phyloP scores from a whole-genome alignment of 2,797 vertebrate species.

The Thalassophryne amazonica region DNA sequence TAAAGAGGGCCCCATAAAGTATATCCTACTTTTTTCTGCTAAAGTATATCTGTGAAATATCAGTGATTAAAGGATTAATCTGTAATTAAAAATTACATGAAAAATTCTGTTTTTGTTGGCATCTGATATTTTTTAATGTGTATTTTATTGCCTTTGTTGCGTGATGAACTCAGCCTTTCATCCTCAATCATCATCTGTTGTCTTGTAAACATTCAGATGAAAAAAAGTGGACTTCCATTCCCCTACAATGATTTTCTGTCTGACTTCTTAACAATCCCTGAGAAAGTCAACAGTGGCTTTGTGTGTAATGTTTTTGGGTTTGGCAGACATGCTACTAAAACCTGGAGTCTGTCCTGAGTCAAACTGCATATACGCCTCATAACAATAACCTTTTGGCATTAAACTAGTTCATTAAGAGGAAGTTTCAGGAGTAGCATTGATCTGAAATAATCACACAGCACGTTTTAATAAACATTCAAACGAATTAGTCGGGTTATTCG shows the following conservation, averaged over 20 bases:
- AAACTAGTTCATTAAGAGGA: not conserved
- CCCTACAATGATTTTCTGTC: not conserved
- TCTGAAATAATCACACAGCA: not conserved
- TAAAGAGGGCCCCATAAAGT: too few species aligned
- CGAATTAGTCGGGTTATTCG: not conserved
- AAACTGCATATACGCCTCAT: not conserved
- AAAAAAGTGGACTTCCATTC: slow-evolving; percentile 11
- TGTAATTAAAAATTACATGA: too few species aligned
- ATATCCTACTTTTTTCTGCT: too few species aligned
- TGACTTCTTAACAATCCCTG: not conserved
- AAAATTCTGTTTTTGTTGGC: not conserved
- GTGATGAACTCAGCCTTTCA: slow-evolving; percentile 2
- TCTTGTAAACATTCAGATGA: too few species aligned
- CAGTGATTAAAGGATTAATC: too few species aligned
- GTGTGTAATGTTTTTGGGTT: not conserved
- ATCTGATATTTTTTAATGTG: not conserved
- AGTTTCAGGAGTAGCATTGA: not conserved
- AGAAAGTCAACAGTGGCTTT: not conserved
- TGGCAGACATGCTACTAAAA: too few species aligned
- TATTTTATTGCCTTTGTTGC: not conserved
- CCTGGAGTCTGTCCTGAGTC: not conserved
- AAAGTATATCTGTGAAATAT: too few species aligned
- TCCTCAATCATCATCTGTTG: not conserved
- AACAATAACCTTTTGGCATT: rapidly evolving
- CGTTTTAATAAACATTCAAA: slow-evolving; percentile 1